phyloP scores from a whole-genome alignment of 2,113 vertebrate species.

The Equus quagga region DNA sequence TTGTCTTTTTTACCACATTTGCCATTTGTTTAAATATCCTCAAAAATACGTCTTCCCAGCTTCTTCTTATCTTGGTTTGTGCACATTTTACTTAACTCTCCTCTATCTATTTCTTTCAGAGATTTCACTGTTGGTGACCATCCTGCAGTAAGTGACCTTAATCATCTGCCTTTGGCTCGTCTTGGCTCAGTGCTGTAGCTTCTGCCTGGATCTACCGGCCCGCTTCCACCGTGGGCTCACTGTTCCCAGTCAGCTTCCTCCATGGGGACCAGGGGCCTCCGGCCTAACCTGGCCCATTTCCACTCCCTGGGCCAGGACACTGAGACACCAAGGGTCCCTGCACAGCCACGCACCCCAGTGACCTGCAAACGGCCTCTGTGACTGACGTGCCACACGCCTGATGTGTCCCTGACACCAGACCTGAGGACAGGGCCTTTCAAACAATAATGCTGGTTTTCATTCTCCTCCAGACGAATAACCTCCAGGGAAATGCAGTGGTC shows the following conservation, averaged over 20 bases:
- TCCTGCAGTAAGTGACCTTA: not conserved
- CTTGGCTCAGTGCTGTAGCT: accelerated
- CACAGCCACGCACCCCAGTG: accelerated
- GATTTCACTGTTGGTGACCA: accelerated
- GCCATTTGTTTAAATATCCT: not conserved
- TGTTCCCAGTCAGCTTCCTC: not conserved
- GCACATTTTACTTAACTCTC: accelerated
- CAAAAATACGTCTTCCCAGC: accelerated
- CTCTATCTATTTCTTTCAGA: not conserved
- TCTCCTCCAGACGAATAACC: accelerated
- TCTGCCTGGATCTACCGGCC: accelerated
- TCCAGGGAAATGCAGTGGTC: accelerated
- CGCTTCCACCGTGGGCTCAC: accelerated
- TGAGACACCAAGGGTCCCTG: accelerated
- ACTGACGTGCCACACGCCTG: accelerated
- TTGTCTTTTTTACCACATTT: not conserved
- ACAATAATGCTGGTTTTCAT: accelerated
- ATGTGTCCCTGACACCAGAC: accelerated
- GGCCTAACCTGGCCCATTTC: accelerated
- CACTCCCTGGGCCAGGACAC: accelerated
- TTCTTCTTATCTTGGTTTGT: accelerated
- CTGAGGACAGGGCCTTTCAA: accelerated
- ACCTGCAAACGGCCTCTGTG: accelerated
- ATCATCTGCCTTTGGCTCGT: accelerated
- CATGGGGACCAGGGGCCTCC: not conserved